Evolutionary conservation across 2,888 invertebrate species (phyloP).

Genomic region (Parapristionchus giblindavisi): DNA sequence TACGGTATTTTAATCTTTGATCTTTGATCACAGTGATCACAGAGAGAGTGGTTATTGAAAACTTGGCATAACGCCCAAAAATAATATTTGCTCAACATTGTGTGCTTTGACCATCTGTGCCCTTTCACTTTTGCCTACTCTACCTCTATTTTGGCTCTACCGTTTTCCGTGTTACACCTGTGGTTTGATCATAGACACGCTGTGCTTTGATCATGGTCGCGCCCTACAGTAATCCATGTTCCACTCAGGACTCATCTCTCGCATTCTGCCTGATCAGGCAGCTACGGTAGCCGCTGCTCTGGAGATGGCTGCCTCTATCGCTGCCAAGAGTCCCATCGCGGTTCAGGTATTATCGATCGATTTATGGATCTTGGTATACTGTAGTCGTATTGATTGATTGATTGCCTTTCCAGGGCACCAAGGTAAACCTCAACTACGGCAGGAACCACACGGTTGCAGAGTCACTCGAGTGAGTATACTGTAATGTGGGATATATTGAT

Average conservation of each 20-base stretch:
- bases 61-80: no score
- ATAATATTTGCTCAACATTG: no score
- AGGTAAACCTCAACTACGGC: conserved; percentile 82
- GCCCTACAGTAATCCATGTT: conserved; percentile 71
- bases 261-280: conserved; percentile 41
- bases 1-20: conserved; percentile 47
- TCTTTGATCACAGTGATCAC: no score
- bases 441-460: conserved; percentile 87
- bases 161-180: neutral
- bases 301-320: conserved; percentile 82
- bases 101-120: no score
- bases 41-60: no score
- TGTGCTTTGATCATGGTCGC: no score
- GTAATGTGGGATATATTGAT: neutral
- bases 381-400: neutral
- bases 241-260: conserved; percentile 42
- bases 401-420: conserved; percentile 77
- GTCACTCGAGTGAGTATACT: conserved; percentile 87
- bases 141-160: no score
- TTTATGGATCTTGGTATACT: neutral
- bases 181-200: neutral
- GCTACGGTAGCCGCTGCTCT: conserved; percentile 44
- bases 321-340: conserved; percentile 90
- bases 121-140: no score
- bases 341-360: conserved; percentile 76